Percentiles rank a stretch among this genome's conserved stretches.
Evolutionary conservation across 2,888 invertebrate genomes (phyloP).

Genomic region (Neoaliturus tenellus): DNA sequence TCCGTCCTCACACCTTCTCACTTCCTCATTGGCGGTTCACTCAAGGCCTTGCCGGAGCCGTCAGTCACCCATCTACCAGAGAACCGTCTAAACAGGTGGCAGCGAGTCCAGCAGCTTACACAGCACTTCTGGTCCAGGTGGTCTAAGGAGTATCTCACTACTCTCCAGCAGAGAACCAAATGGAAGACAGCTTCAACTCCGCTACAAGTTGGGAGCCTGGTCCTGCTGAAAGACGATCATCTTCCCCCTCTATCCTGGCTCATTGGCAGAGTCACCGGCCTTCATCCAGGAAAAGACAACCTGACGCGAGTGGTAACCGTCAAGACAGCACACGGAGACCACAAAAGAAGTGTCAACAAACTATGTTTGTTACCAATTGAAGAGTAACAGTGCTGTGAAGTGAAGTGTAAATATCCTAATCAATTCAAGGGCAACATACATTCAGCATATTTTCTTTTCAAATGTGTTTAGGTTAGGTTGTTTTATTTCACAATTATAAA

Average conservation of each 20-base stretch:
- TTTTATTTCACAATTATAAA: too few relatives aligned
- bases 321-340: not conserved
- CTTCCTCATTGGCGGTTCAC: constrained; percentile 65
- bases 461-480: too few relatives aligned
- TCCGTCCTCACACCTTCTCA: constrained; percentile 66
- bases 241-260: not conserved
- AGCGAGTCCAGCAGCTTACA: constrained; percentile 57
- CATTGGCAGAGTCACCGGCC: not conserved
- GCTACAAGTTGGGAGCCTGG: not conserved
- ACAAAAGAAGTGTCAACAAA: too few relatives aligned
- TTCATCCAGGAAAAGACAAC: not conserved
- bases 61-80: constrained; percentile 43
- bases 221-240: not conserved
- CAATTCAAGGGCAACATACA: too few relatives aligned
- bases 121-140: constrained; percentile 65
- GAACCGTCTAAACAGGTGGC: constrained; percentile 60
- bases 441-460: too few relatives aligned
- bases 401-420: too few relatives aligned
- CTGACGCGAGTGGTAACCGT: not conserved
- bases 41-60: constrained; percentile 59
- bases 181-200: constrained; percentile 7
- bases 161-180: constrained; percentile 59
- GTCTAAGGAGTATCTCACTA: constrained; percentile 64
- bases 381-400: too few relatives aligned
- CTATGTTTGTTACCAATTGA: too few relatives aligned